A percentile compares a stretch with the other conserved stretches of the same genome.
Conservation (phyloP, 2,888 invertebrate species). For the Eupithecia subfuscata region DNA sequence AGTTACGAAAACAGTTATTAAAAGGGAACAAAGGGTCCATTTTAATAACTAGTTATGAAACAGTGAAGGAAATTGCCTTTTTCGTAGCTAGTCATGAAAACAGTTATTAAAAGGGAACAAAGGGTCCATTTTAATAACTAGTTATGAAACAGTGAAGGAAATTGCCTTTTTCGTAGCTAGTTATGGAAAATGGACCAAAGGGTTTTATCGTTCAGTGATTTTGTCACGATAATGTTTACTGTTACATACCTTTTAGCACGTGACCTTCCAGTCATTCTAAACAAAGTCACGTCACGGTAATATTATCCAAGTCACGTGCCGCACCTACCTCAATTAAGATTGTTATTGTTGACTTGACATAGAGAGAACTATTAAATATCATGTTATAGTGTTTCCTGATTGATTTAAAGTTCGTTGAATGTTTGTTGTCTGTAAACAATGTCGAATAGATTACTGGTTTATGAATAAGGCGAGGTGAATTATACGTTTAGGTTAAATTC, state of each 20-base stretch:
- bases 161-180: too few species aligned
- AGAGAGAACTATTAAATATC: not conserved
- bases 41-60: too few species aligned
- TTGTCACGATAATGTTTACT: not conserved
- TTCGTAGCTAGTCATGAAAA: too few species aligned
- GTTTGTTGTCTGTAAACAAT: not conserved
- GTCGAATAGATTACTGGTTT: not conserved
- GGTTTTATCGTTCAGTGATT: too few species aligned
- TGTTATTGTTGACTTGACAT: constrained; percentile 3
- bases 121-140: too few species aligned
- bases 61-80: too few species aligned
- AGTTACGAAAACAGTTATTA: too few species aligned
- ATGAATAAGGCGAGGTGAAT: not conserved
- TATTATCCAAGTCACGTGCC: too few species aligned
- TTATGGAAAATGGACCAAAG: too few species aligned
- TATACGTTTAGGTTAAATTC: not conserved
- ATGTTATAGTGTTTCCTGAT: constrained; percentile 1
- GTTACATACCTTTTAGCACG: not conserved
- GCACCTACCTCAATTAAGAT: not conserved
- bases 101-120: too few species aligned
- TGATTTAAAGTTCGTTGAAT: not conserved
- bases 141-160: too few species aligned
- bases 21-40: too few species aligned
- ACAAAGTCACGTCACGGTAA: constrained; percentile 7
- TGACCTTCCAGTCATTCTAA: not conserved